phyloP scores from a whole-genome alignment of 2,797 vertebrate species.

The Cossypha caffra region DNA sequence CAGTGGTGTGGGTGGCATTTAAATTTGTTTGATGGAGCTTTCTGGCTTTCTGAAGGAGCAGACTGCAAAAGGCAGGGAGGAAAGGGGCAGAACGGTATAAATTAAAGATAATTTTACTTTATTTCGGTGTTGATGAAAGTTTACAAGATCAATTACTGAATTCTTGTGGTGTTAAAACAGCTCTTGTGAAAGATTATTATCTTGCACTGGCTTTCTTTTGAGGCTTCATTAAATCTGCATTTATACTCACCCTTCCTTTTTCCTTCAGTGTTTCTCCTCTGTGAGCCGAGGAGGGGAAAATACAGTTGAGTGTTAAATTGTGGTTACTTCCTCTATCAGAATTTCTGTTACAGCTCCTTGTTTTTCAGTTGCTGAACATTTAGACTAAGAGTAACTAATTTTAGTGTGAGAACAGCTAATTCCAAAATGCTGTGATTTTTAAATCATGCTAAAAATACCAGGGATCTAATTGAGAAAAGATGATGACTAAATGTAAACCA shows the following conservation, averaged over 20 bases:
- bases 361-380: conserved; percentile 33
- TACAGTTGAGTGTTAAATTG: conserved; percentile 45
- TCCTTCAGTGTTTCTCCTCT: not conserved
- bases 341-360: conserved; percentile 36
- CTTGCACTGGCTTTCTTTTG: not conserved
- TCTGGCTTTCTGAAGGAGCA: not conserved
- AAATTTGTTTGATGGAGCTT: not conserved
- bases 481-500: not conserved
- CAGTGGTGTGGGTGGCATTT: not conserved
- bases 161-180: not conserved
- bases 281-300: not conserved
- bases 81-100: not conserved
- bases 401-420: not conserved
- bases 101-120: not conserved
- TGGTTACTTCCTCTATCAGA: conserved; percentile 57
- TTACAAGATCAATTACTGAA: not conserved
- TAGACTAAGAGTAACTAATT: conserved; percentile 2
- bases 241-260: not conserved
- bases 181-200: not conserved
- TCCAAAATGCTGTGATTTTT: not conserved
- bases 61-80: not conserved
- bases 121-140: not conserved
- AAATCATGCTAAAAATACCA: not conserved
- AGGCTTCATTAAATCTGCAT: not conserved
- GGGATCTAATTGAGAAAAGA: not conserved